Percentiles rank a stretch among this genome's conserved stretches.
Evolutionary conservation across 2,888 invertebrate genomes (phyloP).

Genomic region (Loripinus fragilis): DNA sequence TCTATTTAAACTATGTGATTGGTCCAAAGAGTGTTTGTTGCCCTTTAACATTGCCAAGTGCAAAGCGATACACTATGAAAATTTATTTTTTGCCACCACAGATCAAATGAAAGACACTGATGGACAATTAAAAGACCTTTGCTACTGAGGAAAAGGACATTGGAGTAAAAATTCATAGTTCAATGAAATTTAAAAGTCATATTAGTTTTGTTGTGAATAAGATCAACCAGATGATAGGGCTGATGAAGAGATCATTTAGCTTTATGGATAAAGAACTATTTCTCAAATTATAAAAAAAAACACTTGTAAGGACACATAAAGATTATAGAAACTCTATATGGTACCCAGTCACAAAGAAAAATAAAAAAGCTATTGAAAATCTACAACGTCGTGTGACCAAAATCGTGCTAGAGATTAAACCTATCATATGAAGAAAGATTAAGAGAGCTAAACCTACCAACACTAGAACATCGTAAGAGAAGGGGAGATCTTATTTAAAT

Average conservation of each 20-base stretch:
- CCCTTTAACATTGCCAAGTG: conserved; percentile 28
- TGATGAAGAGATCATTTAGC: conserved; percentile 22
- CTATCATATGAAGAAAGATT: conserved; percentile 25
- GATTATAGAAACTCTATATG: conserved; percentile 27
- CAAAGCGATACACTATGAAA: conserved; percentile 15
- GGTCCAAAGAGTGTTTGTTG: conserved; percentile 29
- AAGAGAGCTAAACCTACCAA: conserved; percentile 22
- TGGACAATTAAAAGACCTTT: background rate
- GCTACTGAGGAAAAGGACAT: conserved; percentile 22
- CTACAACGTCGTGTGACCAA: conserved; percentile 20
- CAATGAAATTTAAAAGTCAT: conserved; percentile 26
- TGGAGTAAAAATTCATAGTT: conserved; percentile 17
- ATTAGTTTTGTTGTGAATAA: conserved; percentile 22
- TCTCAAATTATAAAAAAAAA: conserved; percentile 32
- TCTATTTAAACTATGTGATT: conserved; percentile 8
- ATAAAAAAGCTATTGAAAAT: background rate
- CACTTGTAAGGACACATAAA: conserved; percentile 30
- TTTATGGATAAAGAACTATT: conserved; percentile 30
- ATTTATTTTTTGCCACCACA: background rate
- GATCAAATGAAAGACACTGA: conserved; percentile 5
- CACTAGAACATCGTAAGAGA: conserved; percentile 24
- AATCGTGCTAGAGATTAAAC: conserved; percentile 21
- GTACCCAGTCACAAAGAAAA: conserved; percentile 13
- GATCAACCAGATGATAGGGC: conserved; percentile 19
- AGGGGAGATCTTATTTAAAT: conserved; percentile 22